Percentiles rank a stretch among this genome's conserved stretches.
phyloP scores from a whole-genome alignment of 2,113 vertebrate species.

The Psephotus haematonotus region DNA sequence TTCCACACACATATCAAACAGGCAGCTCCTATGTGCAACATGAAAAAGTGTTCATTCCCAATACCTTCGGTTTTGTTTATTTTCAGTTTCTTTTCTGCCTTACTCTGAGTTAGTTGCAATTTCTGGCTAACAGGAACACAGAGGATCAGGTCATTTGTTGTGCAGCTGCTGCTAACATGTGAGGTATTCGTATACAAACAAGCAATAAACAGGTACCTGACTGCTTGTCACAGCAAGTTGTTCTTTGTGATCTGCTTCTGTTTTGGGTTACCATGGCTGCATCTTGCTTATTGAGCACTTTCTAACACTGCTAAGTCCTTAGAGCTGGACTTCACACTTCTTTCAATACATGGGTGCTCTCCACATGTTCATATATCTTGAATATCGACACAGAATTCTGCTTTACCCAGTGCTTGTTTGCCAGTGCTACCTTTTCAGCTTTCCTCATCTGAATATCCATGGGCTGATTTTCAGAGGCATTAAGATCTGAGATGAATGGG shows the following conservation, averaged over 20 bases:
- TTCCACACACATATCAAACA: conserved; percentile 49
- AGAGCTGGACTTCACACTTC: neutral
- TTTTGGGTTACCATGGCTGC: neutral
- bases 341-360: neutral
- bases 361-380: neutral
- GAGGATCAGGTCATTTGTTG: neutral
- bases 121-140: neutral
- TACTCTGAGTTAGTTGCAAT: neutral
- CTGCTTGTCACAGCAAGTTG: neutral
- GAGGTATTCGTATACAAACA: neutral
- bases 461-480: neutral
- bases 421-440: neutral
- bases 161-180: neutral
- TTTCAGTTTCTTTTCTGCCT: neutral
- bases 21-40: conserved; percentile 44
- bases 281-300: neutral
- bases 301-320: neutral
- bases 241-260: neutral
- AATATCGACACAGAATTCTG: neutral
- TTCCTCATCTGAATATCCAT: neutral
- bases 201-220: neutral
- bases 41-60: neutral
- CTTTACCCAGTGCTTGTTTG: neutral
- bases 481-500: neutral
- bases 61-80: neutral